These are phyloP conservation scores for Rynchops niger DNA, from an alignment of 2,113 vertebrate species.

Conservation along the genomic window DNA sequence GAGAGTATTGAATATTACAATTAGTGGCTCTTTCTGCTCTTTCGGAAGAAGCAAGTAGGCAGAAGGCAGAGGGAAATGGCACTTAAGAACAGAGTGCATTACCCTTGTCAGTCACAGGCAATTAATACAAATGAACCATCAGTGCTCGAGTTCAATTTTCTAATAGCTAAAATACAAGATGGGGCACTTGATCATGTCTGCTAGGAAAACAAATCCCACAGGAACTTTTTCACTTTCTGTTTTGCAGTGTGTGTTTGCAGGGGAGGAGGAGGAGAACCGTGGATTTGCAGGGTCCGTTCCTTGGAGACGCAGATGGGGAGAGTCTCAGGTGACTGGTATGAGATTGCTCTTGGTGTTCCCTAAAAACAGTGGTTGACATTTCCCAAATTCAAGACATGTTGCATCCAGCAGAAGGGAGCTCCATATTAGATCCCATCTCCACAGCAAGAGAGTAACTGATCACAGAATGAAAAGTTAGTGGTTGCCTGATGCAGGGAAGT, in stretches of 20 bases:
- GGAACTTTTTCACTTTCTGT: neutral
- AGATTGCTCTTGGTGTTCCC: neutral
- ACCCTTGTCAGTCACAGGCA: neutral
- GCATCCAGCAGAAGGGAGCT: neutral
- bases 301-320: fast-evolving
- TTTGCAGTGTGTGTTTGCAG: neutral
- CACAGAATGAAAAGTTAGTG: neutral
- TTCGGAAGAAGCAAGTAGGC: neutral
- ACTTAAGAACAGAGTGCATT: neutral
- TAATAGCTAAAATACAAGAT: neutral
- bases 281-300: neutral
- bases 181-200: neutral
- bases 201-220: neutral
- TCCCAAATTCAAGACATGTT: neutral
- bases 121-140: conserved; percentile 14
- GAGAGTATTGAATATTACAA: neutral
- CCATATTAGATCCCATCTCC: neutral
- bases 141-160: neutral
- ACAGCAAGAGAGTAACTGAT: neutral
- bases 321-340: neutral
- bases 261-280: neutral
- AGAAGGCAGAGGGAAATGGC: neutral
- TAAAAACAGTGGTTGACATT: neutral
- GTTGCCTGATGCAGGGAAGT: neutral
- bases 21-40: neutral